These are phyloP conservation scores for Leguminivora glycinivorella DNA, from an alignment of 1,140 invertebrate species.

Conservation along the genomic window DNA sequence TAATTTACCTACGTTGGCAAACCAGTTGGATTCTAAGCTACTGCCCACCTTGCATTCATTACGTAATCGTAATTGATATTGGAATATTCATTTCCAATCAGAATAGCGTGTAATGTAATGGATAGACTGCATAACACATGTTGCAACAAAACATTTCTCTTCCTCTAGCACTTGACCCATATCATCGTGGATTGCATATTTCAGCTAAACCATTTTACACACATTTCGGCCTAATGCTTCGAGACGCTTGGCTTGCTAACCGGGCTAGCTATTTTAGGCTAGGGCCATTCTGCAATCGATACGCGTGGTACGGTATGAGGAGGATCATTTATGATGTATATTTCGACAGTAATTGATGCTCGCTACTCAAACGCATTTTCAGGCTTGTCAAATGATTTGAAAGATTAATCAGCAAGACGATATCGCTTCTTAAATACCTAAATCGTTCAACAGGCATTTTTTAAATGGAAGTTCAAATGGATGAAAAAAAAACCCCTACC, in stretches of 20 bases:
- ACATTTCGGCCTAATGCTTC: conserved; percentile 22
- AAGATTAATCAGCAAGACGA: too few species aligned
- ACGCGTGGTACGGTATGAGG: background rate
- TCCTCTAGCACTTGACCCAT: conserved; percentile 18
- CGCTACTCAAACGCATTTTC: conserved; percentile 1
- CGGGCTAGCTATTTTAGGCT: conserved; percentile 22
- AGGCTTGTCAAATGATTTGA: too few species aligned
- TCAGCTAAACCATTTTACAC: conserved; percentile 20
- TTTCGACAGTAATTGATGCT: background rate
- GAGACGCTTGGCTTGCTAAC: conserved; percentile 16
- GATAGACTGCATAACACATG: conserved; percentile 2
- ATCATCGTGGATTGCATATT: conserved; percentile 20
- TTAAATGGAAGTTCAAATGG: background rate
- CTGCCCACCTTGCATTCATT: background rate
- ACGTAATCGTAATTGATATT: conserved; percentile 10
- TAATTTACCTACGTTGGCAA: conserved; percentile 4
- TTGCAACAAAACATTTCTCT: conserved; percentile 7
- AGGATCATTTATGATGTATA: background rate
- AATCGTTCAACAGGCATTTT: background rate
- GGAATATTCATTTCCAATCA: conserved; percentile 2
- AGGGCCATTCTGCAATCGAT: conserved; percentile 19
- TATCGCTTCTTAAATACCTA: too few species aligned
- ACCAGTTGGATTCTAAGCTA: background rate
- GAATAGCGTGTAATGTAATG: conserved; percentile 13
- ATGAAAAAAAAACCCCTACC: too few species aligned